Percentiles rank a stretch among this genome's conserved stretches.
phyloP scores from a whole-genome alignment of 2,113 vertebrate species.

The crab-eating macaque (Macaca fascicularis) region DNA sequence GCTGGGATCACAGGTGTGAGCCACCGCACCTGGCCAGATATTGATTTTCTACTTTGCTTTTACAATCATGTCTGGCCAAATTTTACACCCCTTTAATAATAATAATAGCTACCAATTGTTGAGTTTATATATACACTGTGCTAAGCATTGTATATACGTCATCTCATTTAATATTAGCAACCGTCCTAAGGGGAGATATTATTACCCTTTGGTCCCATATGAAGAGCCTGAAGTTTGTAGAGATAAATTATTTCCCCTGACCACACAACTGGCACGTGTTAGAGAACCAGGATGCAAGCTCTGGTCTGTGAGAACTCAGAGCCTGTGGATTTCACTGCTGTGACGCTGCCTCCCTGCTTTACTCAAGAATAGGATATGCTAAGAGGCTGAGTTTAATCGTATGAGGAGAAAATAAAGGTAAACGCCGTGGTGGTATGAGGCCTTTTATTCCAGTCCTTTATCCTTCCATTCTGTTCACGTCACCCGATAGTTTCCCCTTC shows the following conservation, averaged over 20 bases:
- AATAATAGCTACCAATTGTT: neutral
- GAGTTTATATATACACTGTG: neutral
- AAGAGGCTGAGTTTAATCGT: neutral
- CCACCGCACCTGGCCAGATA: too few relatives aligned
- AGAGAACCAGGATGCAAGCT: neutral
- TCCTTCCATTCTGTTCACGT: neutral
- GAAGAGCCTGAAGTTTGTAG: neutral
- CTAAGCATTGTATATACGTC: neutral
- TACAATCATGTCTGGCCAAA: neutral
- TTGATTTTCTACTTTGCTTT: neutral
- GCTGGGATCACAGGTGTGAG: too few relatives aligned
- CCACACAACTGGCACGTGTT: neutral
- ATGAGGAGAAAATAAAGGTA: neutral
- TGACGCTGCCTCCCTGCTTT: neutral
- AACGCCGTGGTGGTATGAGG: neutral
- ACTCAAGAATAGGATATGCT: neutral
- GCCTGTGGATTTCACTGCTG: neutral
- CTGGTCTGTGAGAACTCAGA: neutral
- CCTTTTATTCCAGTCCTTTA: neutral
- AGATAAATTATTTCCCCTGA: neutral
- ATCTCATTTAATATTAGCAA: neutral
- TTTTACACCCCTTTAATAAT: neutral
- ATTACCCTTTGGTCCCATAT: neutral
- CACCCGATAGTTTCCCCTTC: neutral
- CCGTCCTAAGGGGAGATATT: neutral